Conservation (phyloP, 2,113 vertebrate species). For the Cyprinodon tularosa region DNA sequence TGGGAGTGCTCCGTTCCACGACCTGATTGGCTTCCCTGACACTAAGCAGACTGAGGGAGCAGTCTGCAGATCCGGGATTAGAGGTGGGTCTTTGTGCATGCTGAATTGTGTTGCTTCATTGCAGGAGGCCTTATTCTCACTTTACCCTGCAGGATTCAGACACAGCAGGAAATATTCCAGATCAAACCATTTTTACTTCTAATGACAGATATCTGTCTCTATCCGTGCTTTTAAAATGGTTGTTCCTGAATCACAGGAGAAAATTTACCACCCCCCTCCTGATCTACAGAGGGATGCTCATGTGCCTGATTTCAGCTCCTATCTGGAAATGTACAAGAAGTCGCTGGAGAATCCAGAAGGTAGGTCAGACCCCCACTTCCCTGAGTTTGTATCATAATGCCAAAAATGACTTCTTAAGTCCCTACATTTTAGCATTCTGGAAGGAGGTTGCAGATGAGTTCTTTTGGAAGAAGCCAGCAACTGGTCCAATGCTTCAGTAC, state of each 20-base stretch:
- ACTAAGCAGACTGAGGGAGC: conserved; percentile 61
- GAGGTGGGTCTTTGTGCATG: conserved; percentile 59
- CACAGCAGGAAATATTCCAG: conserved; percentile 51
- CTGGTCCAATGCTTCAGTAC: conserved; percentile 77
- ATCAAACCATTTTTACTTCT: conserved; percentile 38
- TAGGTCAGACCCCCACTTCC: conserved; percentile 53
- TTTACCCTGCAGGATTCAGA: conserved; percentile 42
- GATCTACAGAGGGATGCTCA: conserved; percentile 77
- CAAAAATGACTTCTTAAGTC: not conserved
- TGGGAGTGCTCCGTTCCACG: conserved; percentile 74
- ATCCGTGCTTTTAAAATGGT: conserved; percentile 68
- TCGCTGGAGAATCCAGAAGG: conserved; percentile 83
- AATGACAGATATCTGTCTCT: conserved; percentile 27
- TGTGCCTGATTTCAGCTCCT: conserved; percentile 79
- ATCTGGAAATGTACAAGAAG: conserved; percentile 78
- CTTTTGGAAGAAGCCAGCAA: conserved; percentile 80
- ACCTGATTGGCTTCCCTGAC: conserved; percentile 65
- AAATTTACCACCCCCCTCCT: conserved; percentile 69
- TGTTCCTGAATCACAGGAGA: conserved; percentile 71
- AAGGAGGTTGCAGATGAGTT: conserved; percentile 79
- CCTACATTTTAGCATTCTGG: conserved; percentile 80
- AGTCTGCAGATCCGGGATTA: conserved; percentile 57
- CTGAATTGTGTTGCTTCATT: conserved; percentile 52
- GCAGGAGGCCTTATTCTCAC: conserved; percentile 51
- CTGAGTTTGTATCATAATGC: conserved; percentile 1